Base-by-base conservation (phyloP, 1,140 invertebrate species). In the Gonatopus flavifemur region DNA sequence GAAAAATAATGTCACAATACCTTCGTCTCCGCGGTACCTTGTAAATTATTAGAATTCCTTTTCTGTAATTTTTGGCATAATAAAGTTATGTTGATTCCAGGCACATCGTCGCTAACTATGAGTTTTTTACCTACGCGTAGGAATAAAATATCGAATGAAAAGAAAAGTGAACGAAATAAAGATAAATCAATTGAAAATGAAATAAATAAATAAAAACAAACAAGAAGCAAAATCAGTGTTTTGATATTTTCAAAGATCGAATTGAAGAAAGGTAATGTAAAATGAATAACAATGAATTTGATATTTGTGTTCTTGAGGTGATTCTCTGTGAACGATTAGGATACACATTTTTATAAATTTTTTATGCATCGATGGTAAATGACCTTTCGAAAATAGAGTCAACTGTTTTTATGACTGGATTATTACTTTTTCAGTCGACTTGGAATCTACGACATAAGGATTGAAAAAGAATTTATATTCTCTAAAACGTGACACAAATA, bases 51-150 rank as follows among this genome's bases (percentile, higher is more conserved):
- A 46, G 43, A 45, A 37, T 62, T 66, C 46, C 74, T 67, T 36
- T 57, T 57, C 57, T 66, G 66, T 46, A 76, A 66, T 39, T 67
- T 74, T 46, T 69, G 53, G 59, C 76, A 78, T 49, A 78, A 63
- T 24, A 49, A 55, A 8, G 59, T 49, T 28, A 78, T 53, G 57
- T 76, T 69, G 46, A 70, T 49, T 28, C 60, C 68, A 25, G 69
- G 66, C 33, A 70, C 60, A 44, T 69, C 64, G 41, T 69, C 55
- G 43, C 65, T 69, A 61, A 66, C 66, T n/a, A 72, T 74, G 49
- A 78, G 55, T 61, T 76, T 77, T 59, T 75, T 78, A 22, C 76
- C 76, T 78, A 40, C 58, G 48, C 46, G 25, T 39, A 59, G 31
- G 38, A 52, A 62, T 53, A 43, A 46, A 56, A 51, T 28, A 9